Evolutionary conservation across 2,888 invertebrate species (phyloP).

Genomic region (Homarus gammarus): DNA sequence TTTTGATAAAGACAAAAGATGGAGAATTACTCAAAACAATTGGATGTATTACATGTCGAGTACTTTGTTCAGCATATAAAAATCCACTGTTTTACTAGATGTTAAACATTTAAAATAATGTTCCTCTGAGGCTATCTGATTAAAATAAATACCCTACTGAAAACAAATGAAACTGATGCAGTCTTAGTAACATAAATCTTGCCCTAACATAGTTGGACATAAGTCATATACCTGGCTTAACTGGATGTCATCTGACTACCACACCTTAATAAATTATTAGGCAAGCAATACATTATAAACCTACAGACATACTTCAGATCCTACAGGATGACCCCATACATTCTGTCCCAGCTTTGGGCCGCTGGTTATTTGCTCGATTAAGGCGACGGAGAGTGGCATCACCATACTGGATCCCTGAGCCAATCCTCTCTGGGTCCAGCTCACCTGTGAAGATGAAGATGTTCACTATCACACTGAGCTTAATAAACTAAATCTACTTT

Average conservation of each 20-base stretch:
- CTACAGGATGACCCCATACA: conserved; percentile 69
- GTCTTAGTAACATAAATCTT: background rate
- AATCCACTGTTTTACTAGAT: background rate
- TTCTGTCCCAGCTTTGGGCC: conserved; percentile 58
- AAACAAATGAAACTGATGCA: background rate
- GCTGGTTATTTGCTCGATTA: conserved; percentile 78
- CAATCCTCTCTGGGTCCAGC: conserved; percentile 90
- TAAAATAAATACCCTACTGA: background rate
- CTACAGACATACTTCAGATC: conserved; percentile 37
- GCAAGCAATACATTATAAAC: background rate
- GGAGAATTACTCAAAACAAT: background rate
- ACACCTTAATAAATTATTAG: background rate
- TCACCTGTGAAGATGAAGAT: conserved; percentile 82
- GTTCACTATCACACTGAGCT: too few species aligned
- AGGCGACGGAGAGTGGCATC: conserved; percentile 83
- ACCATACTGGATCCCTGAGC: conserved; percentile 85
- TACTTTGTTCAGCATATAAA: background rate
- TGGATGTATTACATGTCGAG: background rate
- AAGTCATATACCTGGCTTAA: background rate
- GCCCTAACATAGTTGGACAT: background rate
- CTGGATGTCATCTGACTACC: background rate
- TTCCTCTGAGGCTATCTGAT: background rate
- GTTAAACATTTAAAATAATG: background rate
- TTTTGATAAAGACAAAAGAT: background rate
- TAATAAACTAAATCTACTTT: too few species aligned